Evolutionary conservation across 2,797 vertebrate genomes (phyloP), one percentile per base, ranked within the genome.

Genomic region (Arnoldichthys spilopterus): DNA sequence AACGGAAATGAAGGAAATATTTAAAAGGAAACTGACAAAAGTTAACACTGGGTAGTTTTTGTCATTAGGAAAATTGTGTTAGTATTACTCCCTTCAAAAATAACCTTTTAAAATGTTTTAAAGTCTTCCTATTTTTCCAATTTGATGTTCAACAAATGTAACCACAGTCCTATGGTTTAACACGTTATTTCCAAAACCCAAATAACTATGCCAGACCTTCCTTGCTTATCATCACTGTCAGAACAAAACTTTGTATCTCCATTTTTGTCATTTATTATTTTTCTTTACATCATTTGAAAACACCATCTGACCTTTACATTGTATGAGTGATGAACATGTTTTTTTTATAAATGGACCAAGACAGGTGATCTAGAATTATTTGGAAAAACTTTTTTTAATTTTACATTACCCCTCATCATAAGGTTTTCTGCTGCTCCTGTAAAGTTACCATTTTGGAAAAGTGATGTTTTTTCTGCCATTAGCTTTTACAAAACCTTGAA

Each of bases 21-120:
- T 49, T 28, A 49, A 70, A 54, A 24, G 30, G 28, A 81, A 68
- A 76, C 80, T 87, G 71, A 76, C 30, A 32, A 11, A 85, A 82
- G 81, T 77, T 62, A 84, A 81, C 79, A 77, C 77, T 59, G 20
- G n/a, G 9, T 51, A 12, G 15, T 20, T 20, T 59, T 15, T 4
- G 47, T n/a, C n/a, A 51, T 70, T 77, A 61, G 15, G 61, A 53
- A 66, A 53, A 15, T 68, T 18, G 28, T 9, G 6, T 11, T 37
- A 15, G 30, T 32, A 47, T 15, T 9, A 49, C 32, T 58, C 8
- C 53, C 53, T 56, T 12, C 2, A 24, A 63, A 26, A 37, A 45
- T 6, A 43, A 66, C 12, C 3, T 26, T 45, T 45, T 6, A 43
- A n/a, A n/a, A n/a, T n/a, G 8, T 43, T 43, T 43, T 43, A 15